Evolutionary conservation across 2,797 vertebrate genomes (phyloP).

Genomic region (Sebastes kiyomatsui): DNA sequence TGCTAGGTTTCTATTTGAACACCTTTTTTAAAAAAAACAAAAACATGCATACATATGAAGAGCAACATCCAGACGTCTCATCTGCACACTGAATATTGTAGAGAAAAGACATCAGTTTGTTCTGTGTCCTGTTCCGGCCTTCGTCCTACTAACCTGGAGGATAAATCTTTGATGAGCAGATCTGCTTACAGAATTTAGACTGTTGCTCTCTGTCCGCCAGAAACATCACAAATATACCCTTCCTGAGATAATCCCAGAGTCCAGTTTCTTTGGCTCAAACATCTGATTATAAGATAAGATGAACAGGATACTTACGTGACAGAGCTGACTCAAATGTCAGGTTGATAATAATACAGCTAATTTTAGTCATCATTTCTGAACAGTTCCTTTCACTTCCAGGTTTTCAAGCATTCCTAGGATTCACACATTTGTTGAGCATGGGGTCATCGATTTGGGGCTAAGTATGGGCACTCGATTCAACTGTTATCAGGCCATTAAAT

Average conservation of each 20-base stretch:
- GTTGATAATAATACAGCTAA: neutral
- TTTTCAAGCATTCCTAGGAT: conserved; percentile 12
- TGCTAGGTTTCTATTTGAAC: neutral
- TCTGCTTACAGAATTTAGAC: conserved; percentile 50
- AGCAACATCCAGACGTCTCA: conserved; percentile 11
- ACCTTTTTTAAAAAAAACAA: neutral
- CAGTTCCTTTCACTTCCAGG: neutral
- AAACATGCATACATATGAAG: neutral
- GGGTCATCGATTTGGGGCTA: conserved; percentile 1
- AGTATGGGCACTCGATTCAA: too few relatives aligned
- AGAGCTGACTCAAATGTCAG: neutral
- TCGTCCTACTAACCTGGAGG: conserved; percentile 52
- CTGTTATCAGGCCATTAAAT: too few relatives aligned
- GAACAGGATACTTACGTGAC: neutral
- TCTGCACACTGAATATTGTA: conserved; percentile 34
- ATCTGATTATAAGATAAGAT: neutral
- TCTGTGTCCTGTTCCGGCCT: conserved; percentile 44
- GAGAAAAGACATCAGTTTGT: conserved; percentile 37
- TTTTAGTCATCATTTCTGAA: neutral
- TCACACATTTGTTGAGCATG: neutral
- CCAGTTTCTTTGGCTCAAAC: neutral
- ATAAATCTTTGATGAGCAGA: conserved; percentile 66
- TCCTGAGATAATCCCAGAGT: neutral
- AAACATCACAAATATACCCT: conserved; percentile 21
- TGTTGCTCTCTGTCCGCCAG: conserved; percentile 12